These are phyloP conservation scores for Pseudomugil gertrudae DNA, from an alignment of 2,797 vertebrate species.

Conservation along the genomic window DNA sequence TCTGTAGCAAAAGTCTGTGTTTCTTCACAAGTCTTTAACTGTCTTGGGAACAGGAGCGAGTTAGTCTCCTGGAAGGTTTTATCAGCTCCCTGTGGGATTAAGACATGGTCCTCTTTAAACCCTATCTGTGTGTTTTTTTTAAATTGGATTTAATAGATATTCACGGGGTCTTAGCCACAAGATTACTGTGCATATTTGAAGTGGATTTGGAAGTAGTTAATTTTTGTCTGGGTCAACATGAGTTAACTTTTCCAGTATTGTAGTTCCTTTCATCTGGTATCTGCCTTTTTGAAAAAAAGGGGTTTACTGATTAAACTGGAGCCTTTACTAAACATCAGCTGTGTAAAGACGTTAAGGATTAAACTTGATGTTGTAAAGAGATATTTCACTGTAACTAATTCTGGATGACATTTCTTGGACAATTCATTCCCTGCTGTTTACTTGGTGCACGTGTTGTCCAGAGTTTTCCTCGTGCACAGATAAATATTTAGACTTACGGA, in stretches of 20 bases:
- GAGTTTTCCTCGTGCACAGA: neutral
- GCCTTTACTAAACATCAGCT: constrained; percentile 20
- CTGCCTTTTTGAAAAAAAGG: neutral
- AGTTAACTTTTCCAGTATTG: neutral
- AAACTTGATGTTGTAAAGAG: constrained; percentile 13
- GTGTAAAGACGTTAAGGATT: constrained; percentile 64
- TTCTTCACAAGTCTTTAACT: neutral
- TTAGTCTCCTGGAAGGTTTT: neutral
- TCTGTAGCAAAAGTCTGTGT: neutral
- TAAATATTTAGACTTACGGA: neutral
- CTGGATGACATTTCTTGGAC: neutral
- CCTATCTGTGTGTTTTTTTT: neutral
- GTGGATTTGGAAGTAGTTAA: neutral
- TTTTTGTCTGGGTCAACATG: neutral
- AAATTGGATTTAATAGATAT: neutral
- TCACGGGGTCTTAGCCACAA: neutral
- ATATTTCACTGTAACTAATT: constrained; percentile 4
- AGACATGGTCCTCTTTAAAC: neutral
- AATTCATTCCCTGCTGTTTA: neutral
- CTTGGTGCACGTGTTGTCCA: neutral
- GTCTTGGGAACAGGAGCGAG: neutral
- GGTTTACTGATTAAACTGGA: constrained; percentile 55
- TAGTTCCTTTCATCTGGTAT: neutral
- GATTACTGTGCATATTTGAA: neutral
- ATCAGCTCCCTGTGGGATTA: neutral